These are phyloP conservation scores for Bombus cullumanus DNA, from an alignment of 1,140 invertebrate species.

Conservation along the genomic window DNA sequence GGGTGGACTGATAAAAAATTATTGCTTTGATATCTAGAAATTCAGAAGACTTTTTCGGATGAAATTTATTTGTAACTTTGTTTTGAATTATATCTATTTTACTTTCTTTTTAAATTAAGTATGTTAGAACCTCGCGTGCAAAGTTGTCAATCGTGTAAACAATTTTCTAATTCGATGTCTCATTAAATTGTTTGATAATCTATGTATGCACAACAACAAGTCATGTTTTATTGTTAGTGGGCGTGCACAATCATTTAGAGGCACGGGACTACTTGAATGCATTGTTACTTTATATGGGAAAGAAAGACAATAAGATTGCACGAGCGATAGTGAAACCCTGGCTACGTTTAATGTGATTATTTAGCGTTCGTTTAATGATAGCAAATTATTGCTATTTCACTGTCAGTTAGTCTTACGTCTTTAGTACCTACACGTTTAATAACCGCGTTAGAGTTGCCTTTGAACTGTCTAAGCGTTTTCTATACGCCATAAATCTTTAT, in stretches of 20 bases:
- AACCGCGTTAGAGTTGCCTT: not conserved
- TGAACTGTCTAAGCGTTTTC: not conserved
- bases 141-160: not conserved
- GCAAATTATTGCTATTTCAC: not conserved
- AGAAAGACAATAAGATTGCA: not conserved
- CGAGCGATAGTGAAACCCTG: not conserved
- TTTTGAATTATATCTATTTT: not conserved
- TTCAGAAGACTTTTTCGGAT: too few species aligned
- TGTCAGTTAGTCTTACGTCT: not conserved
- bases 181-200: not conserved
- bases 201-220: too few species aligned
- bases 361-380: not conserved
- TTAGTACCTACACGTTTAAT: not conserved
- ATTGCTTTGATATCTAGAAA: not conserved
- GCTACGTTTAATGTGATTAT: not conserved
- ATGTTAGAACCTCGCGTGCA: not conserved
- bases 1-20: not conserved
- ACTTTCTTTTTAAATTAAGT: not conserved
- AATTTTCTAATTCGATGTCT: not conserved
- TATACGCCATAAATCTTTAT: not conserved
- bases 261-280: not conserved
- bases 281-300: constrained; percentile 6
- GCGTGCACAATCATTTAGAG: not conserved
- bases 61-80: too few species aligned
- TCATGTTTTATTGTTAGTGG: not conserved